Evolutionary conservation across 2,797 vertebrate genomes (phyloP).

Genomic region (Calcarius lapponicus): DNA sequence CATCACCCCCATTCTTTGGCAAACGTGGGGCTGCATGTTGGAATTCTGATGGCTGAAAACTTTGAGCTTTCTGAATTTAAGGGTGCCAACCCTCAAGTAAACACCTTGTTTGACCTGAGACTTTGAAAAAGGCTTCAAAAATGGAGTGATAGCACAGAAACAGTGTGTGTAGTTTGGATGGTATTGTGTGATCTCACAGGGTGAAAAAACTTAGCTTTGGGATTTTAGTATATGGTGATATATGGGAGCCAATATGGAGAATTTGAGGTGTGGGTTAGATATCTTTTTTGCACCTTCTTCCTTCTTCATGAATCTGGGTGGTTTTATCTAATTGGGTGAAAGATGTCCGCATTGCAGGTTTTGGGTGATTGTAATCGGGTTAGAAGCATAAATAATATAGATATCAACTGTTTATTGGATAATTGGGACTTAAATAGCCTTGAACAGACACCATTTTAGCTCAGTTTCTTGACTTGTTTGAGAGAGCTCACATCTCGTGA

Average conservation of each 20-base stretch:
- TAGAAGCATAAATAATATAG: neutral
- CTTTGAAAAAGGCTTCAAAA: neutral
- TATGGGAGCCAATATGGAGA: neutral
- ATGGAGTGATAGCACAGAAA: neutral
- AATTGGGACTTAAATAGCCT: neutral
- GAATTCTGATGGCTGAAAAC: neutral
- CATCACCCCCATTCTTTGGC: neutral
- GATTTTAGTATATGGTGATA: neutral
- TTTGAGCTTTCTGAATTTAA: neutral
- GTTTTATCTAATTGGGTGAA: neutral
- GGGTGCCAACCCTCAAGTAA: neutral
- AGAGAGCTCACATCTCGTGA: neutral
- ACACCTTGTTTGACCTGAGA: neutral
- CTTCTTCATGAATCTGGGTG: neutral
- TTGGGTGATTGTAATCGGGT: neutral
- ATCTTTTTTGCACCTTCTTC: neutral
- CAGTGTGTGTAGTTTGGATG: neutral
- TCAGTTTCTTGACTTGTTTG: neutral
- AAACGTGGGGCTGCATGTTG: fast-evolving
- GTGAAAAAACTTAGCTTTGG: neutral
- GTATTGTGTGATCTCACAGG: neutral
- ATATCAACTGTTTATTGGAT: neutral
- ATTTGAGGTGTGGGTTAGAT: neutral
- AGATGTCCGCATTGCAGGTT: fast-evolving
- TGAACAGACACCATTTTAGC: neutral